Percentiles rank a stretch among this genome's conserved stretches.
Conservation (phyloP, 2,888 invertebrate genomes). For the Magallana nippona region DNA sequence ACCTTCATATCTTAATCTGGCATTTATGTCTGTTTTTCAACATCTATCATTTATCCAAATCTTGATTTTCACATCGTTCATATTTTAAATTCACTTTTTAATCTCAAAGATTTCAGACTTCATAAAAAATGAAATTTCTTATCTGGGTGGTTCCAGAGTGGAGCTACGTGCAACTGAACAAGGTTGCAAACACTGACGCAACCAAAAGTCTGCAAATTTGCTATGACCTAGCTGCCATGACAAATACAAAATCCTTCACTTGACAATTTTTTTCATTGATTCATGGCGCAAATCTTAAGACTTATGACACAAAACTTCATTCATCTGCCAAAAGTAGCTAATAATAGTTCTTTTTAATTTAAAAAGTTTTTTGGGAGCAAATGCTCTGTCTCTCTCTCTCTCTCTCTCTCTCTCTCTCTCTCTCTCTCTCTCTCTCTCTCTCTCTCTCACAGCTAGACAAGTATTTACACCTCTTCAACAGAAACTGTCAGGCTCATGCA, state of each 20-base stretch:
- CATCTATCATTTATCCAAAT: slow-evolving; percentile 1
- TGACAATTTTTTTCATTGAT: too few species aligned
- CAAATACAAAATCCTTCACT: too few species aligned
- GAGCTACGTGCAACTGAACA: background rate
- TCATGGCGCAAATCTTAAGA: background rate
- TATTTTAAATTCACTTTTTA: background rate
- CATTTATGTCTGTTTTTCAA: background rate
- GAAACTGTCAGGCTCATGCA: too few species aligned
- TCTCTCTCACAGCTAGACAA: too few species aligned
- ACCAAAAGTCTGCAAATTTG: background rate
- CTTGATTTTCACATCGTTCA: slow-evolving; percentile 2
- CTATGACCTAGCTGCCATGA: background rate
- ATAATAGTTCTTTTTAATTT: too few species aligned
- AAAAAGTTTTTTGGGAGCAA: too few species aligned
- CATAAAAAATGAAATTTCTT: background rate
- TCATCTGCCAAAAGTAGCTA: background rate
- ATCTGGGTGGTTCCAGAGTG: slow-evolving; percentile 25
- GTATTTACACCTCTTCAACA: too few species aligned
- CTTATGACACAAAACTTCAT: background rate
- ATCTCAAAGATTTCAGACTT: slow-evolving; percentile 2
- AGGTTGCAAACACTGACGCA: background rate
- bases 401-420: too few species aligned
- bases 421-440: too few species aligned
- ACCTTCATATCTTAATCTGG: background rate
- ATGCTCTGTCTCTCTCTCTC: too few species aligned